These are phyloP conservation scores for Nothoprocta pentlandii DNA, from an alignment of 2,113 vertebrate genomes.

Conservation along the genomic window DNA sequence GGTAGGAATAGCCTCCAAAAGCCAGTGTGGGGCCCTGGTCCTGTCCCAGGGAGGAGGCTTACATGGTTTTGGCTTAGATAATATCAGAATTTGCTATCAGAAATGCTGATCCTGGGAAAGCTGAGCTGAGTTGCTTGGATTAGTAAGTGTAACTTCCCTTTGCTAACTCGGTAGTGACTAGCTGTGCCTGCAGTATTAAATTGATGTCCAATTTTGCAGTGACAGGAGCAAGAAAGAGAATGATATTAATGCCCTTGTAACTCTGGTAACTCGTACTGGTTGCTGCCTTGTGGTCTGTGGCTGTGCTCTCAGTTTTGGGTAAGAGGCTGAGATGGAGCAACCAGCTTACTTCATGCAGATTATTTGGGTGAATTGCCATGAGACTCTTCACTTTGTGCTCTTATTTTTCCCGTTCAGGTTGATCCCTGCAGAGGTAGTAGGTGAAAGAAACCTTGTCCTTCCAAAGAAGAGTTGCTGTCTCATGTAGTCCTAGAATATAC, in stretches of 20 bases:
- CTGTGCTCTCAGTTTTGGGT: background rate
- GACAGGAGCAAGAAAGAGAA: background rate
- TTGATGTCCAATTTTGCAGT: background rate
- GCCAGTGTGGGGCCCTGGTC: background rate
- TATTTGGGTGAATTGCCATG: background rate
- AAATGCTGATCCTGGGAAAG: background rate
- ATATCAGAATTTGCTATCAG: background rate
- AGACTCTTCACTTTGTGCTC: background rate
- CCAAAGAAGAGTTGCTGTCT: background rate
- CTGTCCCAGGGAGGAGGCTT: background rate
- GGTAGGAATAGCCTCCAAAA: background rate
- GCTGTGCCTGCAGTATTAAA: background rate
- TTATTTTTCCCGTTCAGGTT: background rate
- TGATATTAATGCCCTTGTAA: background rate
- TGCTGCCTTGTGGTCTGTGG: background rate
- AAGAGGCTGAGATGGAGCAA: background rate
- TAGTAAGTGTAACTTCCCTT: background rate
- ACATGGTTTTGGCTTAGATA: background rate
- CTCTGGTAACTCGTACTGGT: background rate
- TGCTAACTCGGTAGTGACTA: rapidly evolving
- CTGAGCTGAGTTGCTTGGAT: background rate
- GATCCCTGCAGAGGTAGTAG: background rate
- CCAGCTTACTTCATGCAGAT: background rate
- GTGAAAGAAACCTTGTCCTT: background rate
- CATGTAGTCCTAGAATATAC: background rate